These are phyloP conservation scores for Brachypterus glaber DNA, from an alignment of 2,888 invertebrate genomes.

Conservation along the genomic window DNA sequence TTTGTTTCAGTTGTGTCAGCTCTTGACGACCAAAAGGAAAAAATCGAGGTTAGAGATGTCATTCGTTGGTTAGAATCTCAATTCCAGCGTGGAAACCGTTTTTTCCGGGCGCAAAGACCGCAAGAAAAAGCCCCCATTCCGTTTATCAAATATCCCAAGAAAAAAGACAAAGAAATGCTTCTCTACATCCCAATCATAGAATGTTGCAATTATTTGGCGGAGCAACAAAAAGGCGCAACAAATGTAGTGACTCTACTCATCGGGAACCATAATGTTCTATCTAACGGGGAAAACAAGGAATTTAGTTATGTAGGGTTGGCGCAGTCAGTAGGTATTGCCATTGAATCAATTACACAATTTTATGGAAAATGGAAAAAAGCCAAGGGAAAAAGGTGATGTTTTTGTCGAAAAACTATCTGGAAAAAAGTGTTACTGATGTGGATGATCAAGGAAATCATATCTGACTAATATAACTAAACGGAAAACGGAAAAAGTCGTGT, in stretches of 20 bases:
- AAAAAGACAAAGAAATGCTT: constrained; percentile 63
- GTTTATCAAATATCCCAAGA: constrained; percentile 65
- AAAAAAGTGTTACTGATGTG: not conserved
- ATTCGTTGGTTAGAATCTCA: constrained; percentile 90
- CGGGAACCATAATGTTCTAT: constrained; percentile 43
- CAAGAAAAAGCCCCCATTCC: constrained; percentile 68
- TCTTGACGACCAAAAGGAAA: constrained; percentile 79
- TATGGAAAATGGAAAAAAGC: constrained; percentile 77
- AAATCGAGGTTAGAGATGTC: constrained; percentile 76
- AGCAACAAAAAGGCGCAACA: constrained; percentile 46
- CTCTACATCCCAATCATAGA: constrained; percentile 73
- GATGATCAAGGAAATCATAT: not conserved
- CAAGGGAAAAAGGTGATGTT: constrained; percentile 51
- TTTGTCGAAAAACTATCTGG: constrained; percentile 1
- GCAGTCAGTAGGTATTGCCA: constrained; percentile 68
- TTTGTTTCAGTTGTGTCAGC: constrained; percentile 69
- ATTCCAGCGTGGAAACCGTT: constrained; percentile 77
- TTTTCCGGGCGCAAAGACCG: constrained; percentile 75
- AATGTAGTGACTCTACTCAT: constrained; percentile 71
- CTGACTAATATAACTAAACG: too few relatives aligned
- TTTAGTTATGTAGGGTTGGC: constrained; percentile 72
- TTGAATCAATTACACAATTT: constrained; percentile 75
- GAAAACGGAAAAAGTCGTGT: too few relatives aligned
- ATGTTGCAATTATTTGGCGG: constrained; percentile 68
- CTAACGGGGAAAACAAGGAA: constrained; percentile 46